phyloP scores from a whole-genome alignment of 2,797 vertebrate species.

The Crenuchus spilurus region DNA sequence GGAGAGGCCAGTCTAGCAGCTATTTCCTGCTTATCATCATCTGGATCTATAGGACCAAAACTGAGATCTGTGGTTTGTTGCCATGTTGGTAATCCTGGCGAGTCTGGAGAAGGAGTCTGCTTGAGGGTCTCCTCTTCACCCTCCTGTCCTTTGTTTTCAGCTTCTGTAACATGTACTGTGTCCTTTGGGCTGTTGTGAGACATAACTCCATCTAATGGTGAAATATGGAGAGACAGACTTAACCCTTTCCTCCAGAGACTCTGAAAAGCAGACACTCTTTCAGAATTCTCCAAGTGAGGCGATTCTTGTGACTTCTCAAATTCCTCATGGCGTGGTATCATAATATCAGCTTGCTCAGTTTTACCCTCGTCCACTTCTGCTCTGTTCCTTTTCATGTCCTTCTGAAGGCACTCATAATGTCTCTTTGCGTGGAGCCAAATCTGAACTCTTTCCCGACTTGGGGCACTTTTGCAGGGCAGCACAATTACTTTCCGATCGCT shows the following conservation, averaged over 20 bases:
- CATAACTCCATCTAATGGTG: conserved; percentile 59
- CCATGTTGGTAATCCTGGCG: conserved; percentile 85
- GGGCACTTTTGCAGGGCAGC: conserved; percentile 93
- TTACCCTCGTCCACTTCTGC: neutral
- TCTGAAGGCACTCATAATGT: conserved; percentile 87
- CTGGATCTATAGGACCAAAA: conserved; percentile 62
- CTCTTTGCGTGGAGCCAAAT: conserved; percentile 93
- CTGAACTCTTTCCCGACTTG: conserved; percentile 87
- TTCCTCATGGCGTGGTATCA: conserved; percentile 18
- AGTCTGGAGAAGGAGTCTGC: conserved; percentile 79
- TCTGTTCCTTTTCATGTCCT: conserved; percentile 54
- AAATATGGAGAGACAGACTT: conserved; percentile 67
- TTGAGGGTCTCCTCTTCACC: conserved; percentile 64
- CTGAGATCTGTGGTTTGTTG: conserved; percentile 77
- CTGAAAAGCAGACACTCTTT: conserved; percentile 52
- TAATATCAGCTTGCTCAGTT: conserved; percentile 22
- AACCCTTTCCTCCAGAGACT: conserved; percentile 66
- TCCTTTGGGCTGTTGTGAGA: conserved; percentile 62
- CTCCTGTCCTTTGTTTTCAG: conserved; percentile 28
- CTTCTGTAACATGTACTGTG: conserved; percentile 57
- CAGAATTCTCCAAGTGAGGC: conserved; percentile 14
- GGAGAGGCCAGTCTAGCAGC: conserved; percentile 53
- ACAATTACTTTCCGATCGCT: conserved; percentile 90
- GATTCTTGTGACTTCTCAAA: neutral
- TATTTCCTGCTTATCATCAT: conserved; percentile 60